Evolutionary conservation across 1,140 invertebrate species (phyloP), one percentile per base, ranked within the genome.

Genomic region (Orussus abietinus): DNA sequence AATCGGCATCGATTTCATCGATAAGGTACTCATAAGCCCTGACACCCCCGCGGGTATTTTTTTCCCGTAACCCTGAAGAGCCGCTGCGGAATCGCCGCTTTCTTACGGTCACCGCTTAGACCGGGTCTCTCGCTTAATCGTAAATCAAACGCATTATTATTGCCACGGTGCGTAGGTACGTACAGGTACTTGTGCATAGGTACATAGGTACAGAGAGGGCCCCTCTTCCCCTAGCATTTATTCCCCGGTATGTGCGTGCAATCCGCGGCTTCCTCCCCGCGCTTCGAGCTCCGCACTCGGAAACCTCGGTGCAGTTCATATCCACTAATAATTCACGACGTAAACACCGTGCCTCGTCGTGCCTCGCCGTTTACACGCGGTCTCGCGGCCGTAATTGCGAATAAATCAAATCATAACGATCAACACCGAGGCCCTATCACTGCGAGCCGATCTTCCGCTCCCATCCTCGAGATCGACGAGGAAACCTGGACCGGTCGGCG

Each of bases 401-500:
- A 67, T 67, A 67, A 67, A 67, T 67, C 64, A 64, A 61, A 63
- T 61, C 53, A 54, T 62, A 66, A 64, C 57, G 62, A 67, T 63
- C 59, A 57, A 60, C 57, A 53, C 53, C 43, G 35, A n/a, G n/a
- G 31, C 44, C 25, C 46, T 55, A 52, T 52, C 51, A 26, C 17
- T 14, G 22, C 36, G 26, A 12, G 32, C 14, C 28, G 30, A 32
- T 42, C 30, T 42, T 28, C 38, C 38, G 38, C 38, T 28, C 28
- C 28, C 15, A n/a, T n/a, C 36, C 13, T 30, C 22, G 37, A 50
- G 31, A 40, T 42, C 28, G 38, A 45, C 39, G 37, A 30, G 44
- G 34, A 47, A 53, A 53, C 38, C 39, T 40, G n/a, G n/a, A n/a
- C n/a, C n/a, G n/a, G n/a, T n/a, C n/a, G n/a, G n/a, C n/a, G n/a